A percentile compares a stretch with the other conserved stretches of the same genome.
Conservation (phyloP, 2,888 invertebrate genomes). For the Drosophila nigricruria region DNA sequence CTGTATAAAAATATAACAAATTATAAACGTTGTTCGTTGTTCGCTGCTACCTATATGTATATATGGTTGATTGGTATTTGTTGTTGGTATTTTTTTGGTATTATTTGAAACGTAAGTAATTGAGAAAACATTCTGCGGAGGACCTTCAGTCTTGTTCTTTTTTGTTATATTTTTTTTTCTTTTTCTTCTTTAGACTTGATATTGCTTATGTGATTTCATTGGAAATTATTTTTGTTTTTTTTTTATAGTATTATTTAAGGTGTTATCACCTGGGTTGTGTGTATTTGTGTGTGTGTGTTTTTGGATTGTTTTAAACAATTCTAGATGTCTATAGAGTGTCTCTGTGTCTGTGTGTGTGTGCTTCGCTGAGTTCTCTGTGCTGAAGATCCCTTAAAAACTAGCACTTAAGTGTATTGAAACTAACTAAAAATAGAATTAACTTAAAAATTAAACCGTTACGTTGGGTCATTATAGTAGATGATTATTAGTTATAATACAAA, state of each 20-base stretch:
- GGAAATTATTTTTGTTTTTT: conserved; percentile 32
- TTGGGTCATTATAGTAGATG: conserved; percentile 44
- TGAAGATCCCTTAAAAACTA: conserved; percentile 69
- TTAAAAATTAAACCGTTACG: conserved; percentile 42
- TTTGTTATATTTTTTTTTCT: conserved; percentile 5
- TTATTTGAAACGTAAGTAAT: conserved; percentile 49
- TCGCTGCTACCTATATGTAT: conserved; percentile 54
- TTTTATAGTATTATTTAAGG: conserved; percentile 14
- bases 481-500: conserved; percentile 29
- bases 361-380: conserved; percentile 39
- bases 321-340: conserved; percentile 47
- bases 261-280: conserved; percentile 36
- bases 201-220: conserved; percentile 65
- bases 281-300: not conserved
- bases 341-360: conserved; percentile 22
- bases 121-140: conserved; percentile 77
- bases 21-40: conserved; percentile 76
- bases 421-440: conserved; percentile 44
- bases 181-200: conserved; percentile 32
- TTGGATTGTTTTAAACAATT: conserved; percentile 35
- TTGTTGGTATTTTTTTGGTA: conserved; percentile 13
- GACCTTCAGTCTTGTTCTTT: conserved; percentile 75
- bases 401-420: conserved; percentile 9
- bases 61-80: conserved; percentile 44
- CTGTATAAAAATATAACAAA: conserved; percentile 79